phyloP scores from a whole-genome alignment of 2,888 invertebrate species.

The Mythimna impura region DNA sequence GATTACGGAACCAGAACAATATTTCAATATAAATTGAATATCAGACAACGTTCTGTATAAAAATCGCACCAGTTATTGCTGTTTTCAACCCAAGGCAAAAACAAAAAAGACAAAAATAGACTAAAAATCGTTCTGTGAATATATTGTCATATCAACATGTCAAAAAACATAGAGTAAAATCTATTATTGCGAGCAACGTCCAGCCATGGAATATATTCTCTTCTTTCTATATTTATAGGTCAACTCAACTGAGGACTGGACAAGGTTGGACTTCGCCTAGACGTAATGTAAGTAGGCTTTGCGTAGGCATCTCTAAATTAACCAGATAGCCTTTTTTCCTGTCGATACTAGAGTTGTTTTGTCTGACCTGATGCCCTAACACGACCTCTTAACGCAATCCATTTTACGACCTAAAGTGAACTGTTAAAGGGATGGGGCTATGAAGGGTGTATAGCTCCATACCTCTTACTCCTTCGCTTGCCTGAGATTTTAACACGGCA shows the following conservation, averaged over 20 bases:
- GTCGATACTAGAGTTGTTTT: too few species aligned
- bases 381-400: too few species aligned
- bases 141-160: constrained; percentile 1
- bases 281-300: background rate
- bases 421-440: too few species aligned
- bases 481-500: too few species aligned
- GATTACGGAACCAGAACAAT: background rate
- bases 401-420: too few species aligned
- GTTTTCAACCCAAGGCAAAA: background rate
- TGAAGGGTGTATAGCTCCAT: too few species aligned
- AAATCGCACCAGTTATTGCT: background rate
- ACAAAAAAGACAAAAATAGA: background rate
- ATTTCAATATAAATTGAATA: background rate
- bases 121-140: background rate
- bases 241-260: background rate
- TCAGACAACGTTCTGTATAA: background rate
- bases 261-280: background rate
- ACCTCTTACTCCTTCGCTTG: too few species aligned
- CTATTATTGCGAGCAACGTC: background rate
- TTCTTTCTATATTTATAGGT: background rate
- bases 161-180: background rate
- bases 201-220: background rate
- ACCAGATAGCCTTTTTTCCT: background rate
- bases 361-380: too few species aligned
- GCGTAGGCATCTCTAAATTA: background rate